Evolutionary conservation across 2,797 vertebrate genomes (phyloP).

Genomic region (Valencia hispanica): DNA sequence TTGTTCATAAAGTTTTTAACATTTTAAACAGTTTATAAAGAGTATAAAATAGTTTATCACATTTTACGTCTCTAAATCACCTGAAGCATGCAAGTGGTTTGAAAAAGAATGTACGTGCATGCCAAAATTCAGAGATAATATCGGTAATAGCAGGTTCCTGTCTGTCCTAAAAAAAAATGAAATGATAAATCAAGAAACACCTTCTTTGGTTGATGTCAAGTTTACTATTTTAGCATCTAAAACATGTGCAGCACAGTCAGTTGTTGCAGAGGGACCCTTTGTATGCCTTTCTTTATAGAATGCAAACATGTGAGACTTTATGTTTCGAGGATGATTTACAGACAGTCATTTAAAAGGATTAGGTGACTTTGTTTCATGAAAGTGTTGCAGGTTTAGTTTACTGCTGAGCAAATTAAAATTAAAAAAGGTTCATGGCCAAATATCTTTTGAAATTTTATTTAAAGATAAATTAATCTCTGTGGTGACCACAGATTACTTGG

Average conservation of each 20-base stretch:
- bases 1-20: no score
- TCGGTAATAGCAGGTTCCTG: no score
- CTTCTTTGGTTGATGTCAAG: no score
- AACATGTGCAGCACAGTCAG: background rate
- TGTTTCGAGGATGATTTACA: background rate
- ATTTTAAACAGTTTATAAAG: no score
- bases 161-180: background rate
- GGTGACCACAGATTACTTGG: background rate
- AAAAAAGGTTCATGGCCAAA: background rate
- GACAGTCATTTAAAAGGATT: background rate
- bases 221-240: background rate
- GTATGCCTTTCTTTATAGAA: background rate
- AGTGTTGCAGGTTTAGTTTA: background rate
- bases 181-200: no score
- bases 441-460: background rate
- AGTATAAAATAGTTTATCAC: no score
- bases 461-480: background rate
- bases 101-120: background rate
- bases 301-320: background rate
- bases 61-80: no score
- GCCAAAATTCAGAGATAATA: no score
- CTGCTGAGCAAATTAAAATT: background rate
- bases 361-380: background rate
- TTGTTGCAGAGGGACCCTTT: background rate
- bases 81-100: background rate